Percentiles rank a stretch among this genome's conserved stretches.
Evolutionary conservation across 2,113 vertebrate genomes (phyloP).

Genomic region (Microcebus griseorufus): DNA sequence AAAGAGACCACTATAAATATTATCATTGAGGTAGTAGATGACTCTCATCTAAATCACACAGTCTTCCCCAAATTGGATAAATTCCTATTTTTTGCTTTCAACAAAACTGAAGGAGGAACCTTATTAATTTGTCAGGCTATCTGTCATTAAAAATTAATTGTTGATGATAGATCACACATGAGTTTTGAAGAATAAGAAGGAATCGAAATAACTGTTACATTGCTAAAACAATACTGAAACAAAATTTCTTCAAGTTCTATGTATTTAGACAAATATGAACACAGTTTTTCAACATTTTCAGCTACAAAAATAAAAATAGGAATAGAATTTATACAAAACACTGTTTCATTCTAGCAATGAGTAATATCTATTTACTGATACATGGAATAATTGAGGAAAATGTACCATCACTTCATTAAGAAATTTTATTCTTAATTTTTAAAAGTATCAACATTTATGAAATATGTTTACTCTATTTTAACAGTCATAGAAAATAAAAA

Average conservation of each 20-base stretch:
- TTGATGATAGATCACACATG: neutral
- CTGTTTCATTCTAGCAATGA: neutral
- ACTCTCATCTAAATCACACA: neutral
- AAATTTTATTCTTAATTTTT: constrained; percentile 34
- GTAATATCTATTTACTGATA: neutral
- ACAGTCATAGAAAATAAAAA: neutral
- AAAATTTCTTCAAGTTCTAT: neutral
- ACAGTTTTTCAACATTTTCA: neutral
- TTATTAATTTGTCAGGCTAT: neutral
- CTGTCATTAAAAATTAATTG: neutral
- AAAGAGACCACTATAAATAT: neutral
- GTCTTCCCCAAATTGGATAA: neutral
- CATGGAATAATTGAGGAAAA: constrained; percentile 3
- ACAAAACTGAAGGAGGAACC: neutral
- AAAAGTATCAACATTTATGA: neutral
- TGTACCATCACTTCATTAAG: neutral
- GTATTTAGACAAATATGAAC: neutral
- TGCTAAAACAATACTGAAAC: neutral
- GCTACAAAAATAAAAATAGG: neutral
- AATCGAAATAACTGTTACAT: neutral
- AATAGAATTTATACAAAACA: neutral
- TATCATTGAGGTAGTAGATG: neutral
- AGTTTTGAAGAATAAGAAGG: constrained; percentile 12
- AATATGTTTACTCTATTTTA: neutral
- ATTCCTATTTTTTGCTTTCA: neutral